phyloP scores from a whole-genome alignment of 2,888 invertebrate species.

The Drosophila imparisetae region DNA sequence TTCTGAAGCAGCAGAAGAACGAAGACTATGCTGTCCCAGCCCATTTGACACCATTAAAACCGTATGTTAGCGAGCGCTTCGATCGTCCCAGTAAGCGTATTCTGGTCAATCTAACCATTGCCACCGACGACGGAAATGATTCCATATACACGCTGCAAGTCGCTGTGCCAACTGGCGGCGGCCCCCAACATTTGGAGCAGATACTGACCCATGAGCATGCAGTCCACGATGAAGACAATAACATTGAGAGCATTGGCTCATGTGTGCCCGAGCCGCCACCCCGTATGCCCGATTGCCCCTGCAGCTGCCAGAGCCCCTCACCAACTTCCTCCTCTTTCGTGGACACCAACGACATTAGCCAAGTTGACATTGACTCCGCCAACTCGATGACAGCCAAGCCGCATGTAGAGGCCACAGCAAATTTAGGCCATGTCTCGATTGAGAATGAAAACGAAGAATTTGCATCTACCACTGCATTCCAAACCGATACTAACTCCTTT shows the following conservation, averaged over 20 bases:
- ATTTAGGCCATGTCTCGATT: conserved; percentile 16
- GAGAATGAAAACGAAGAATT: conserved; percentile 14
- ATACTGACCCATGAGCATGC: conserved; percentile 73
- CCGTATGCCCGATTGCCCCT: conserved; percentile 84
- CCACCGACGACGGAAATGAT: conserved; percentile 87
- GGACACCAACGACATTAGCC: conserved; percentile 32
- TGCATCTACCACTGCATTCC: conserved; percentile 23
- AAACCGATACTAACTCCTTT: conserved; percentile 19
- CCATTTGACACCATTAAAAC: conserved; percentile 59
- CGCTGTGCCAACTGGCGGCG: conserved; percentile 88
- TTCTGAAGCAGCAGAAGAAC: conserved; percentile 52
- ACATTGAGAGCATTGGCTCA: conserved; percentile 38
- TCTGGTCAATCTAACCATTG: conserved; percentile 92
- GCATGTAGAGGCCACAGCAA: conserved; percentile 35
- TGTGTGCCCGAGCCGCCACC: conserved; percentile 84
- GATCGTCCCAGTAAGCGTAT: conserved; percentile 86
- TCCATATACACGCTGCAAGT: conserved; percentile 91
- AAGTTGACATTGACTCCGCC: conserved; percentile 52
- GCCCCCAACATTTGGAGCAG: conserved; percentile 70
- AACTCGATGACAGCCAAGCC: conserved; percentile 27
- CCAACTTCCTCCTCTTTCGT: conserved; percentile 16
- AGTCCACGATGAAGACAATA: conserved; percentile 25
- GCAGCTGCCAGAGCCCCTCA: conserved; percentile 65
- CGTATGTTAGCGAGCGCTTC: conserved; percentile 72
- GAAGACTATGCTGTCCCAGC: conserved; percentile 9